Evolutionary conservation across 2,113 vertebrate species (phyloP), one percentile per base, ranked within the genome.

Genomic region (Cephalopterus ornatus): DNA sequence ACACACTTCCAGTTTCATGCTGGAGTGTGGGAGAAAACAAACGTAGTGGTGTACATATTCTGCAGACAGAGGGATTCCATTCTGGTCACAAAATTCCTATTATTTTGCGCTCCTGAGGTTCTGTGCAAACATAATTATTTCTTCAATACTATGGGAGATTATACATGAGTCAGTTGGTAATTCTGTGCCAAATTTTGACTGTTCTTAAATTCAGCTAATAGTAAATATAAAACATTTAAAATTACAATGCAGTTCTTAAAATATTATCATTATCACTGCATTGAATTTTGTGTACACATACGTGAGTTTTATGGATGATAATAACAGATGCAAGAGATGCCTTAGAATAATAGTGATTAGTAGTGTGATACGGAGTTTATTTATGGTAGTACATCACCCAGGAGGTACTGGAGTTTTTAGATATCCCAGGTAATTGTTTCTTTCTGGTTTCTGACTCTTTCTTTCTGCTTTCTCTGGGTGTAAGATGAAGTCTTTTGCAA

Each of bases 201-300:
- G 68, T 73, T 90, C 47, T 92, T 94, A 89, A 91, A 71, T 81
- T 92, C 66, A 62, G 68, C 72, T 95, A 68, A 94, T 46, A 77
- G 53, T 89, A 94, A 96, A 89, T 72, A 93, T n/a, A 85, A 85
- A 93, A 12, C 65, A 76, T 77, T 58, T 91, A 42, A 87, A 95
- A 95, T 97, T 81, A 78, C 68, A 85, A 18, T 87, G 39, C 65
- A 44, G 27, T 84, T 93, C 63, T 95, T 96, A 58, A 89, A 88
- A 88, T 15, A 79, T 90, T 81, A 52, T 79, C 37, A 55, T 92
- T 96, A 81, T 72, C 73, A 27, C 66, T 88, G 62, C 65, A 35
- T 56, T 91, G 88, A 85, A 63, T 84, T 95, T 87, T 87, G 55
- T 92, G 58, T 91, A 68, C 44, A 44, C 50, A 15, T 81, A 41